Evolutionary conservation across 2,797 vertebrate genomes (phyloP).

Genomic region (Macrochelys suwanniensis): DNA sequence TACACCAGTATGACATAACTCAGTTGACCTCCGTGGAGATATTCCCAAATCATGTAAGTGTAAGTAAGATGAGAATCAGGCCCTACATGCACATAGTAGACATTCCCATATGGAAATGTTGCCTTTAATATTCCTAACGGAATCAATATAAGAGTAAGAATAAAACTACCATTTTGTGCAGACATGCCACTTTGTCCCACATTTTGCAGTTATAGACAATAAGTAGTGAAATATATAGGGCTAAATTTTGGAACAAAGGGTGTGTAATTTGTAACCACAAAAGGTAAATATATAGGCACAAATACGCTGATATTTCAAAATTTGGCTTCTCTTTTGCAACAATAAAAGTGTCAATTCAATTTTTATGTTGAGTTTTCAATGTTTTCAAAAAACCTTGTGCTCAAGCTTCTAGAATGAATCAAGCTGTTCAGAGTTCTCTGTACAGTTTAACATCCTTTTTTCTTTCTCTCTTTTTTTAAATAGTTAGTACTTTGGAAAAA

Average conservation of each 20-base stretch:
- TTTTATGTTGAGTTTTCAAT: not conserved
- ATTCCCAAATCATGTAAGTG: not conserved
- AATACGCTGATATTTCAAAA: not conserved
- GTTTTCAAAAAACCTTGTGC: not conserved
- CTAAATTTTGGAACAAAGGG: not conserved
- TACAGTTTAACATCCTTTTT: not conserved
- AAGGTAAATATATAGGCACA: not conserved
- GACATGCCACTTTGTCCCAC: not conserved
- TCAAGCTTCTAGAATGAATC: not conserved
- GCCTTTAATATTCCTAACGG: not conserved
- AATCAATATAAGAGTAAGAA: not conserved
- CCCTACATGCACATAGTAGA: not conserved
- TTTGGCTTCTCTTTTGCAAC: not conserved
- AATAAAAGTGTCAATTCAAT: not conserved
- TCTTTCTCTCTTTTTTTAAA: not conserved
- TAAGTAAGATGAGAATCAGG: not conserved
- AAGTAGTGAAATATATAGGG: not conserved
- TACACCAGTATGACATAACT: not conserved
- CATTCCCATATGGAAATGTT: not conserved
- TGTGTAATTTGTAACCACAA: not conserved
- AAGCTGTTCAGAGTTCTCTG: not conserved
- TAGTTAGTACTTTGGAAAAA: not conserved
- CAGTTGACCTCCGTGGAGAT: not conserved
- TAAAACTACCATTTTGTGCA: not conserved
- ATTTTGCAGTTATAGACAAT: not conserved